phyloP scores from a whole-genome alignment of 2,797 vertebrate genomes.

The Antennarius maculatus region DNA sequence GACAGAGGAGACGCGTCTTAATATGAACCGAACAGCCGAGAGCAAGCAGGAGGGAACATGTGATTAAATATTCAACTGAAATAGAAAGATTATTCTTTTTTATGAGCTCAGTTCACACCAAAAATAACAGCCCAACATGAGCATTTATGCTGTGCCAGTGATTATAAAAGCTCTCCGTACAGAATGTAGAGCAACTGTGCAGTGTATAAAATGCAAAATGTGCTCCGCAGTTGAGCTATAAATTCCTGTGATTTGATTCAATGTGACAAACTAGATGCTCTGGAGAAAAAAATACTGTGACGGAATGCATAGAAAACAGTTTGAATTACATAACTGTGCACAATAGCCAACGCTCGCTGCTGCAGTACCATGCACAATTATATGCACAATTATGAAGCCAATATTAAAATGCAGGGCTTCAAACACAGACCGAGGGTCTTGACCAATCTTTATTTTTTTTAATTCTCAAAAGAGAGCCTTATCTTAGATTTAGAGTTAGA shows the following conservation, averaged over 20 bases:
- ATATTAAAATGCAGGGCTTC: slow-evolving; percentile 65
- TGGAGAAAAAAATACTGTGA: slow-evolving; percentile 49
- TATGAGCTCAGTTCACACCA: background rate
- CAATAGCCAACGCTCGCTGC: slow-evolving; percentile 51
- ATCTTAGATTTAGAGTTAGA: slow-evolving; percentile 36
- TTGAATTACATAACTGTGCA: slow-evolving; percentile 70
- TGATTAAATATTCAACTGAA: background rate
- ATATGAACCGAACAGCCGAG: background rate
- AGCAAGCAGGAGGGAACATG: background rate
- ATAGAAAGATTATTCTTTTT: background rate
- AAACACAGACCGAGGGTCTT: slow-evolving; percentile 31
- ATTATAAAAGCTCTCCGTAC: slow-evolving; percentile 37
- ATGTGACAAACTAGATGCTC: slow-evolving; percentile 67
- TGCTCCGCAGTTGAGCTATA: slow-evolving; percentile 48
- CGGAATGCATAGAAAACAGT: slow-evolving; percentile 65
- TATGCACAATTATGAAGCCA: slow-evolving; percentile 68
- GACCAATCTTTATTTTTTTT: slow-evolving; percentile 25
- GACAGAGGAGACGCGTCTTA: slow-evolving; percentile 8
- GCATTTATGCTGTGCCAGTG: slow-evolving; percentile 21
- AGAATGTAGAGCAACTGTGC: slow-evolving; percentile 40
- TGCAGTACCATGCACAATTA: slow-evolving; percentile 47
- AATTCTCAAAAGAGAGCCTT: slow-evolving; percentile 12
- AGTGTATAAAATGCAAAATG: slow-evolving; percentile 42
- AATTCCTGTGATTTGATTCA: slow-evolving; percentile 63
- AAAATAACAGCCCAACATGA: slow-evolving; percentile 31